These are phyloP conservation scores for Gobiocypris rarus DNA, from an alignment of 2,113 vertebrate genomes.

Conservation along the genomic window DNA sequence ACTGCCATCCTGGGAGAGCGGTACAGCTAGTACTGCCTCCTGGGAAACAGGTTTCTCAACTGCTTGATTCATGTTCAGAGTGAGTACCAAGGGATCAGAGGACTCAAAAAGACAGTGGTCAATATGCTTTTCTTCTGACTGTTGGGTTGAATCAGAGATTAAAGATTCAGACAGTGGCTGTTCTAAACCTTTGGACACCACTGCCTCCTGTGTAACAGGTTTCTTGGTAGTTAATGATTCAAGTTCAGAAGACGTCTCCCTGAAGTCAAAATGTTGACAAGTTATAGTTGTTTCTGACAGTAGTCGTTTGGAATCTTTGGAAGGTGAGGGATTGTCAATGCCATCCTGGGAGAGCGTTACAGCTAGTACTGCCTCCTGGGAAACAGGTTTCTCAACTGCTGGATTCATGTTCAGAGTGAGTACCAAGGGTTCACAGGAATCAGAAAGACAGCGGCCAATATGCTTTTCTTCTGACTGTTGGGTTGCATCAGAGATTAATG, in stretches of 20 bases:
- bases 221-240: constrained; percentile 18
- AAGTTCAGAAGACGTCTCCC: constrained; percentile 49
- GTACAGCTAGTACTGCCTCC: neutral
- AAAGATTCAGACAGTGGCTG: constrained; percentile 34
- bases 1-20: neutral
- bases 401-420: neutral
- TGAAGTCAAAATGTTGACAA: constrained; percentile 65
- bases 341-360: neutral
- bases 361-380: neutral
- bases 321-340: neutral
- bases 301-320: neutral
- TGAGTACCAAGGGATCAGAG: constrained; percentile 2
- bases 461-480: neutral
- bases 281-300: constrained; percentile 46
- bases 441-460: constrained; percentile 13
- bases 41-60: neutral
- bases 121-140: neutral
- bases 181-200: neutral
- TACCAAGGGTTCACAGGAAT: constrained; percentile 5
- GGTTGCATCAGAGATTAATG: constrained; percentile 9
- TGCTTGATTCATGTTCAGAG: neutral
- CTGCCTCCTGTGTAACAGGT: neutral
- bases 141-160: neutral
- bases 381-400: constrained; percentile 7
- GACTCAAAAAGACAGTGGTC: constrained; percentile 23